Conservation (phyloP, 2,888 invertebrate species). For the Spisula subtruncata region DNA sequence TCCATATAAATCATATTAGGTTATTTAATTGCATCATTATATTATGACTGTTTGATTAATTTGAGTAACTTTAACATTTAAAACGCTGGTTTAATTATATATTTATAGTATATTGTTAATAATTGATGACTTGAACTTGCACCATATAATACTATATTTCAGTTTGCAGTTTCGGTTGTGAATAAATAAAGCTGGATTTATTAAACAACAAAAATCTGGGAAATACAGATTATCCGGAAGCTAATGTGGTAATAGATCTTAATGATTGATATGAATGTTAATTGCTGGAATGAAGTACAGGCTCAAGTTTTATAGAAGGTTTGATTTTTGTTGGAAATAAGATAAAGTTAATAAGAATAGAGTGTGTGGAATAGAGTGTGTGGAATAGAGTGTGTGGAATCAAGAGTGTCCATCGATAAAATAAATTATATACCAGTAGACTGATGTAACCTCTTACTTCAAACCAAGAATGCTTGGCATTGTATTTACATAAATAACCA, state of each 20-base stretch:
- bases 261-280: constrained; percentile 1
- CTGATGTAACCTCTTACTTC: background rate
- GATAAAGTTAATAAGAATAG: background rate
- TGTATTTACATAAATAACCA: constrained; percentile 18
- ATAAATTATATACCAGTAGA: background rate
- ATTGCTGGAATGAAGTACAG: constrained; percentile 7
- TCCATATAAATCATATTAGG: no score
- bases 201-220: background rate
- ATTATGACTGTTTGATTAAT: no score
- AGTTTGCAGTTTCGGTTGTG: no score
- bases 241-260: background rate
- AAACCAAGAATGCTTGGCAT: constrained; percentile 14
- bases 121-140: no score
- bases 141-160: no score
- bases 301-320: background rate
- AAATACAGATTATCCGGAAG: background rate
- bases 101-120: no score
- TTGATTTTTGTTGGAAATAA: background rate
- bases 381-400: background rate
- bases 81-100: no score
- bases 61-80: no score
- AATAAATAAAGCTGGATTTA: background rate
- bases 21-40: no score
- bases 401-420: constrained; percentile 15
- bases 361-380: no score